Conservation (phyloP, 2,888 invertebrate species). For the Leptinotarsa haldemani region DNA sequence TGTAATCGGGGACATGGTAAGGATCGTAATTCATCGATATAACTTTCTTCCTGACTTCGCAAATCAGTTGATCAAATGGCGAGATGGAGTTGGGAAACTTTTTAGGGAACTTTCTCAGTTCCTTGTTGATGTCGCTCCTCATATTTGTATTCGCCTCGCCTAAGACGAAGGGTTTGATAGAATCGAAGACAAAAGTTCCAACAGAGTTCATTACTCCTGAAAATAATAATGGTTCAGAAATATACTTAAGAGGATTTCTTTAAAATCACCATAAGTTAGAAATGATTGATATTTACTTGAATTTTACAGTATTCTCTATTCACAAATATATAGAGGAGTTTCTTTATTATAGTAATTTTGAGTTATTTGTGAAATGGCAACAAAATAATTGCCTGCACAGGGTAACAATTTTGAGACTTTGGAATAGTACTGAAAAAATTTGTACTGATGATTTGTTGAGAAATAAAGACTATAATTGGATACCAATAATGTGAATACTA, state of each 20-base stretch:
- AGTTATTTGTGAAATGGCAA: too few relatives aligned
- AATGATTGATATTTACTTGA: too few relatives aligned
- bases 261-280: too few relatives aligned
- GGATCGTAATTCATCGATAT: slow-evolving; percentile 76
- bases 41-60: slow-evolving; percentile 79
- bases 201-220: slow-evolving; percentile 81
- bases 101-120: slow-evolving; percentile 77
- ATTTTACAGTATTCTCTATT: too few relatives aligned
- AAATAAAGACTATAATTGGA: too few relatives aligned
- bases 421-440: too few relatives aligned
- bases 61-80: slow-evolving; percentile 85
- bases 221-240: neutral
- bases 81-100: slow-evolving; percentile 87
- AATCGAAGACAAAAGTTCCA: slow-evolving; percentile 85
- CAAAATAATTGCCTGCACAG: too few relatives aligned
- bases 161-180: slow-evolving; percentile 86
- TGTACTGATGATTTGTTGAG: too few relatives aligned
- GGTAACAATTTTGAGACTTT: too few relatives aligned
- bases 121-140: slow-evolving; percentile 78
- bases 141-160: slow-evolving; percentile 82
- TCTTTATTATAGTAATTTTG: too few relatives aligned
- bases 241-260: neutral
- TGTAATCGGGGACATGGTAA: slow-evolving; percentile 78
- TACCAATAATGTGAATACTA: too few relatives aligned
- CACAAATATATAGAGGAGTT: too few relatives aligned